phyloP scores from a whole-genome alignment of 2,797 vertebrate genomes.

The Artibeus lituratus region DNA sequence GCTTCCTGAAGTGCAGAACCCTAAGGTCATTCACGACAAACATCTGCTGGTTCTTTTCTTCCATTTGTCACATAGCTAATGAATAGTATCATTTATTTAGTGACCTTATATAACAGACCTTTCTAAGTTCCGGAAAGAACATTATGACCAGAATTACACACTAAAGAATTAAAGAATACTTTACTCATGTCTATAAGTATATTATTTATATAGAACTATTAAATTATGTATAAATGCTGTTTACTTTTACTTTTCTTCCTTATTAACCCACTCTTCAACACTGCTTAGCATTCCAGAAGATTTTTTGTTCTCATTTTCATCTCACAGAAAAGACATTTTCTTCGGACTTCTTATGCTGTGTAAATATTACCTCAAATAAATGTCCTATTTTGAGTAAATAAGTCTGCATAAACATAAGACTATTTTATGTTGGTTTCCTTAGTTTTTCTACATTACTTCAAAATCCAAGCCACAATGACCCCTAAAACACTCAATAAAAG shows the following conservation, averaged over 20 bases:
- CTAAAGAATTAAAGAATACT: not conserved
- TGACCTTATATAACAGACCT: not conserved
- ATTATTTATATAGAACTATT: not conserved
- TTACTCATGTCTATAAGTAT: not conserved
- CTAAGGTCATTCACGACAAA: conserved; percentile 3
- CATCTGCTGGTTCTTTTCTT: conserved; percentile 37
- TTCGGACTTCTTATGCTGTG: not conserved
- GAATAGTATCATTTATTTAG: not conserved
- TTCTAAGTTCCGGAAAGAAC: conserved; percentile 21
- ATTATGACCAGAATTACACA: not conserved
- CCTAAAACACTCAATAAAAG: not conserved
- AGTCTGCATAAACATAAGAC: conserved; percentile 19
- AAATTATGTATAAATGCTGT: not conserved
- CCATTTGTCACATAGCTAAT: not conserved
- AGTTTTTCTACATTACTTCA: conserved; percentile 51
- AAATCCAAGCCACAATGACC: conserved; percentile 28
- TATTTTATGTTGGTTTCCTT: conserved; percentile 15
- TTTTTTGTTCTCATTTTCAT: conserved; percentile 35
- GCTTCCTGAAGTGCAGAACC: not conserved
- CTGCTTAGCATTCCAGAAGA: not conserved
- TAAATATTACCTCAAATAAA: conserved; percentile 31
- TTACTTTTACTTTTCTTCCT: conserved; percentile 35
- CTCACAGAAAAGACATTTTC: conserved; percentile 25
- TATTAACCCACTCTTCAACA: not conserved
- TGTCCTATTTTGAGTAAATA: conserved; percentile 18